These are phyloP conservation scores for Drosophila equinoxialis DNA, from an alignment of 1,140 invertebrate species.

Conservation along the genomic window DNA sequence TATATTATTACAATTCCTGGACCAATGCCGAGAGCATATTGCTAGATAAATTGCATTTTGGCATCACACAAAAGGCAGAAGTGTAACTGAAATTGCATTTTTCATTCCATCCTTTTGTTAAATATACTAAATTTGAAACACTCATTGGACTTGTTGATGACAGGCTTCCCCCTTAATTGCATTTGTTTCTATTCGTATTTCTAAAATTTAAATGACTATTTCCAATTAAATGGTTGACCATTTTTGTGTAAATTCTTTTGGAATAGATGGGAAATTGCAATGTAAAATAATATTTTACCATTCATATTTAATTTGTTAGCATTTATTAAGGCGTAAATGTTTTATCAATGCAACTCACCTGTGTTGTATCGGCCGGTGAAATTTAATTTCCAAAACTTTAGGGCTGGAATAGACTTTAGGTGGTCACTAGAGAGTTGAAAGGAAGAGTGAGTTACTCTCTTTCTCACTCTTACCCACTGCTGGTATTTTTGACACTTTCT, in stretches of 20 bases:
- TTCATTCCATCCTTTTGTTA: constrained; percentile 1
- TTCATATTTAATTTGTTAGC: no score
- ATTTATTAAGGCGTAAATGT: no score
- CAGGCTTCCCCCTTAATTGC: background rate
- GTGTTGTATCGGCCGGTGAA: no score
- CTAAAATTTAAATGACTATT: background rate
- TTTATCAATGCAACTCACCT: no score
- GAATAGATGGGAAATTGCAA: no score
- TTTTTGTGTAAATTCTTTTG: background rate
- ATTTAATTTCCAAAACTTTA: no score
- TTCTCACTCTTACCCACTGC: no score
- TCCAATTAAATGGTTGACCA: background rate
- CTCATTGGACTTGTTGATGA: background rate
- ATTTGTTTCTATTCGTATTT: background rate
- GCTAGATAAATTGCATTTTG: constrained; percentile 11
- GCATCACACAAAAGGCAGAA: background rate
- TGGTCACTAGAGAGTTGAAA: no score
- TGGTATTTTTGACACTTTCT: no score
- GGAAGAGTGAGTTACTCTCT: no score
- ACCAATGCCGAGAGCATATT: constrained; percentile 27
- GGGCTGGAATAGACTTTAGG: no score
- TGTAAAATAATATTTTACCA: no score
- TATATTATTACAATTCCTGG: constrained; percentile 53
- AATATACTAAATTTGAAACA: background rate
- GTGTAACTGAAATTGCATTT: constrained; percentile 22